Evolutionary conservation across 2,113 vertebrate species (phyloP), one percentile per base, ranked within the genome.

Genomic region (Electrona antarctica): DNA sequence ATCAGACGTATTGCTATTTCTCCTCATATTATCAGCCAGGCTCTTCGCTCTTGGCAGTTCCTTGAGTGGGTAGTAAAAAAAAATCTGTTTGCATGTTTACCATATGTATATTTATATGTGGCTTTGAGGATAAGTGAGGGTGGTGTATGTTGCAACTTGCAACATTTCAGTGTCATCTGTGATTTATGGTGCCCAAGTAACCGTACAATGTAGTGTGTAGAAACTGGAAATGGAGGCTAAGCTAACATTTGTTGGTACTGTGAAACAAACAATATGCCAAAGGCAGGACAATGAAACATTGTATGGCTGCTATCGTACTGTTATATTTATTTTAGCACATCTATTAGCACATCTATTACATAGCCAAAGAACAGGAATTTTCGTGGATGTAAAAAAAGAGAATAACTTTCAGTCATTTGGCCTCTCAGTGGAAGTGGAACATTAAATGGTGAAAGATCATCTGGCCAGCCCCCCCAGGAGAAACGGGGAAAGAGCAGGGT

Each of bases 401-500:
- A 46, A 33, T 7, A 13, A 7, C 61, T 83, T 81, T 75, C 86
- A 88, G 86, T 80, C 87, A 80, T 90, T 89, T 90, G 82, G 78
- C 85, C 85, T 82, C 76, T 57, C 77, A 62, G 86, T 72, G 55
- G 74, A 87, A 76, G 74, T 80, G 77, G 78, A 81, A 89, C 87
- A 84, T 89, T 85, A 89, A 91, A 91, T 89, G 87, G 88, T 89
- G 87, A 85, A 85, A 81, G 76, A 90, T 90, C 90, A 92, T 84
- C 87, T 88, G 89, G 84, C 77, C 82, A 74, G 80, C 79, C 85
- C 88, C 21, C 88, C 29, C 66, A 88, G 82, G 85, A 87, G 83
- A 73, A 41, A 41, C 33, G 5, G 70, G 65, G 63, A 71, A 78
- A 69, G 77, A 45, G 28, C 60, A 46, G 33, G 33, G 33, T 41